Base-by-base conservation (phyloP, 2,888 invertebrate species). In the Dendrolimus pini region DNA sequence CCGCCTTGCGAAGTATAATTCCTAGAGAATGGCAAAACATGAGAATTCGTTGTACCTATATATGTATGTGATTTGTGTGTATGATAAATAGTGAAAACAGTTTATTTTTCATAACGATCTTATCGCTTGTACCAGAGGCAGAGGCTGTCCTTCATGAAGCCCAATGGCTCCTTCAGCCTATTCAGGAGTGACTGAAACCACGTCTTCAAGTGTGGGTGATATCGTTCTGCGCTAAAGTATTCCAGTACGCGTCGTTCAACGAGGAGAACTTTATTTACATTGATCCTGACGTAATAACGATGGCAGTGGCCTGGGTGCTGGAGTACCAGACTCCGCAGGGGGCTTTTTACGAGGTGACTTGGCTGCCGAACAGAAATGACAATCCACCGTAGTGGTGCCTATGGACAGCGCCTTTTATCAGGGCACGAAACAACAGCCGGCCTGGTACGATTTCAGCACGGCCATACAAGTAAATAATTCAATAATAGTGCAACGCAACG, bases 191-290 rank as follows among this genome's bases (percentile, higher is more conserved):
- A 98, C 76, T 98, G 98, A 98, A 96, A 74, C 97, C 97, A 0
- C 93, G 93, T 0, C 94, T 97, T 0, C 97, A 97, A 52, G 97
- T 97, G 0, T 97, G 98, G 98, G 82, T 98, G 64, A 98, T 99
- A 0, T 96, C 98, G 0, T 98, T 97, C 83, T 96, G 96, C 74
- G 95, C 96, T 0, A 93, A 96, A 65, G 93, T 96, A 56, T 95
- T 99, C 79, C 96, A 97, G 80, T 96, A 97, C 75, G 98, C 98
- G 0, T 96, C 96, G 52, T 98, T 98, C 83, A 97, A 98, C 74
- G 98, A 99, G 98, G 98, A 98, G 89, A 97, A 98, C 81, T 97
- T 95, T 74, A 94, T 99, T 58, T 99, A 97, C 84, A 97, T 99
- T 65, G 98, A 98, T 80, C 96, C 97, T 0, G 92, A 93, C 54